Evolutionary conservation across 2,888 invertebrate species (phyloP), one percentile per base, ranked within the genome.

Genomic region (Archaeoteleia sp.): DNA sequence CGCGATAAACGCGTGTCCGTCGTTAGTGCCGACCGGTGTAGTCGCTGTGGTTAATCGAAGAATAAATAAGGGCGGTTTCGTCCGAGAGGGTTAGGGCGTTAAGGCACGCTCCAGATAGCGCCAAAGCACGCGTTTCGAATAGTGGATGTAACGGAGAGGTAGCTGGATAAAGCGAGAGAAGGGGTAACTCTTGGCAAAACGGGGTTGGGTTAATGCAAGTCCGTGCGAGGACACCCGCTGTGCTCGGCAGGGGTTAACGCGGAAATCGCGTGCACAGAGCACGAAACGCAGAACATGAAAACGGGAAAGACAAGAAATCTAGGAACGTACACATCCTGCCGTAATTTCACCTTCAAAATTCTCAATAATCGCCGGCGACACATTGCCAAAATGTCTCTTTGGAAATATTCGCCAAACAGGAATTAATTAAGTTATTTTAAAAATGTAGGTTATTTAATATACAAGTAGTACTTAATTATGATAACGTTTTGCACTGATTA

Each of bases 241-340:
- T 67, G 80, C 79, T 67, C 79, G 74, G 77, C 79, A 78, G 82
- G 81, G 76, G 79, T 78, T 84, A 84, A 83, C 83, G 83, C 79
- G 79, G 80, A 78, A 81, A 84, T 83, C 82, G 83, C 84, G 83
- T 83, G 83, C 77, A 77, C 73, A 69, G 51, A 65, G 67, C 69
- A 42, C 66, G 43, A 53, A 63, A 55, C 54, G 51, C 49, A 35
- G 32, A 65, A 61, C 65, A 60, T 48, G 60, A 58, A 63, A 60
- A 40, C 35, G 54, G 23, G 25, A 55, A 42, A 67, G 62, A 62
- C 70, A 60, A 51, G 70, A 42, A 54, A 70, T 49, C 57, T 60
- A 35, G 43, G 30, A 58, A 48, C 49, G 54, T 43, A 37, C 42
- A 54, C 54, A 57, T 60, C 54, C 60, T 45, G 53, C 23, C 40